Base-by-base conservation (phyloP, 2,113 vertebrate species). In the Hyaena hyaena region DNA sequence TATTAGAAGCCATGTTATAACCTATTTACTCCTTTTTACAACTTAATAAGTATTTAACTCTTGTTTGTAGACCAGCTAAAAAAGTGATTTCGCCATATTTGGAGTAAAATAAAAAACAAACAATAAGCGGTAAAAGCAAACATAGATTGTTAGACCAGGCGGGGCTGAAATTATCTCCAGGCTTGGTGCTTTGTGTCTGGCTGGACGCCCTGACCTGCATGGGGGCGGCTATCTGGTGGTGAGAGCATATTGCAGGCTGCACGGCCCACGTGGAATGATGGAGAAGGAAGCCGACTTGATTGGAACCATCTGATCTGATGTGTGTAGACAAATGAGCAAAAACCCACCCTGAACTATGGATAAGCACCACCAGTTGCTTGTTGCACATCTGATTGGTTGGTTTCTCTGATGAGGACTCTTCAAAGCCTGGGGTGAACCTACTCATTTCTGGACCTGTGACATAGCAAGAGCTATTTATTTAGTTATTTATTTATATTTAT, bases 1-100 rank as follows among this genome's bases (percentile, higher is more conserved):
- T 97, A 97, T 98, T 98, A 98, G 94, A 98, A 98, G 98, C 90
- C 97, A 98, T 98, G 96, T 91, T 98, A 96, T 98, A 97, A 96
- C 63, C 10, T 94, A 98, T 98, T 98, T 98, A 98, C 71, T 97
- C 45, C 53, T 93, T 98, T 98, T 98, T 97, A 97, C 86, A 93
- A 97, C 86, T 98, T 98, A 96, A 98, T 98, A 98, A 95, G 90
- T 97, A 93, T 97, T 98, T 98, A 98, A 98, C 91, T 97, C 88
- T 97, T 98, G 92, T 98, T 98, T 98, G 97, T 97, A 98, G 97
- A 97, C 85, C 88, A 93, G 90, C 74, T 43, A 73, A 91, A 97
- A 80, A 69, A 96, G 97, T 16, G 43, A 90, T 97, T 98, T 97
- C 96, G 26, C 95, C 94, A 50, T 74, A 91, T 93, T 61, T 79